phyloP scores from a whole-genome alignment of 2,113 vertebrate species.

The Lasiurus borealis region DNA sequence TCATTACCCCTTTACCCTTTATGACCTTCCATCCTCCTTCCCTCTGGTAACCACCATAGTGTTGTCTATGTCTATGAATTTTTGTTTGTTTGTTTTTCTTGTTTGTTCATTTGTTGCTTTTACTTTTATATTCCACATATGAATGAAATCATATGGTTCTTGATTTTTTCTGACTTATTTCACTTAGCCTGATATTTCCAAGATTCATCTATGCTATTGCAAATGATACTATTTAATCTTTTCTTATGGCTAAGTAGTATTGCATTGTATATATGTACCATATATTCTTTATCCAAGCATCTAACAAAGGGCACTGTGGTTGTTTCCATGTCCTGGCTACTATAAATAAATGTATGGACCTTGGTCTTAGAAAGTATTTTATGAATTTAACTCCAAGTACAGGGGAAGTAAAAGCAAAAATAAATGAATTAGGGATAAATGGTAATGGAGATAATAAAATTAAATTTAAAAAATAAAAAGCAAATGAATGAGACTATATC shows the following conservation, averaged over 20 bases:
- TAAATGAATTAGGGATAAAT: too few relatives aligned
- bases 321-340: background rate
- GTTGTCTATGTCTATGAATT: background rate
- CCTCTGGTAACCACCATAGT: background rate
- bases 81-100: background rate
- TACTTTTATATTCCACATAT: background rate
- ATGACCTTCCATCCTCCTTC: background rate
- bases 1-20: background rate
- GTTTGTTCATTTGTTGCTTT: background rate
- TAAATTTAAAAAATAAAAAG: too few relatives aligned
- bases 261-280: too few relatives aligned
- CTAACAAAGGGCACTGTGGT: too few relatives aligned
- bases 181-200: background rate
- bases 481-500: background rate
- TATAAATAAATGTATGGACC: background rate
- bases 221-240: too few relatives aligned
- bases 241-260: too few relatives aligned
- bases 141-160: background rate
- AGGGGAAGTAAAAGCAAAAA: background rate
- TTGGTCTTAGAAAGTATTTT: background rate
- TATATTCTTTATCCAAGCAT: too few relatives aligned
- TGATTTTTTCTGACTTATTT: background rate
- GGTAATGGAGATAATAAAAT: too few relatives aligned
- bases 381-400: background rate
- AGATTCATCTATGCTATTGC: too few relatives aligned